phyloP scores from a whole-genome alignment of 2,113 vertebrate species.

The Carollia perspicillata region DNA sequence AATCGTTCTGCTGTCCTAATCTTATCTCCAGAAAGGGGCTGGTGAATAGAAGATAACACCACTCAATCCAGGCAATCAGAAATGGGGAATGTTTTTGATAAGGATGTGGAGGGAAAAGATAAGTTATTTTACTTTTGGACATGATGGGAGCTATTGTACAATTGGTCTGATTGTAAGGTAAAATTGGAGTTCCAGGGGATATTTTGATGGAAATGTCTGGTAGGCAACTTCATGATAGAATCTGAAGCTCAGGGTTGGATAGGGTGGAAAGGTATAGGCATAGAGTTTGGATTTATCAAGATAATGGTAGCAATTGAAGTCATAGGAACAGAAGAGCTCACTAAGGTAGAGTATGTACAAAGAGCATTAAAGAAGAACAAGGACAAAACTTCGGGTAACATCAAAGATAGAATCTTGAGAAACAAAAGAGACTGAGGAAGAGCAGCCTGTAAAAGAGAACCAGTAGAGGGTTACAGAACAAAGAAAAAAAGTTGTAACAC shows the following conservation, averaged over 20 bases:
- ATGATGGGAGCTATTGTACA: not conserved
- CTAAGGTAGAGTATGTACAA: not conserved
- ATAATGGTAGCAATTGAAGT: not conserved
- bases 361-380: not conserved
- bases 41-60: not conserved
- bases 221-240: not conserved
- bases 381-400: not conserved
- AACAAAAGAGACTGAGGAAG: not conserved
- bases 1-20: constrained; percentile 16
- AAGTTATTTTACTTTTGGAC: not conserved
- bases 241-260: not conserved
- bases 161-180: not conserved
- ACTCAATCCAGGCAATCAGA: not conserved
- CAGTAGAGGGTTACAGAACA: not conserved
- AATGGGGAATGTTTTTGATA: constrained; percentile 28
- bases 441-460: not conserved
- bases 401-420: not conserved
- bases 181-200: not conserved
- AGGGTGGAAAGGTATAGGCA: not conserved
- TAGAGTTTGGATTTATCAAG: constrained; percentile 5
- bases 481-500: not conserved
- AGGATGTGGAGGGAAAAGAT: not conserved
- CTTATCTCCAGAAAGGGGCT: not conserved
- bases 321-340: not conserved
- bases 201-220: not conserved